Base-by-base conservation (phyloP, 2,113 vertebrate genomes). In the Gallinago paraguaiae region DNA sequence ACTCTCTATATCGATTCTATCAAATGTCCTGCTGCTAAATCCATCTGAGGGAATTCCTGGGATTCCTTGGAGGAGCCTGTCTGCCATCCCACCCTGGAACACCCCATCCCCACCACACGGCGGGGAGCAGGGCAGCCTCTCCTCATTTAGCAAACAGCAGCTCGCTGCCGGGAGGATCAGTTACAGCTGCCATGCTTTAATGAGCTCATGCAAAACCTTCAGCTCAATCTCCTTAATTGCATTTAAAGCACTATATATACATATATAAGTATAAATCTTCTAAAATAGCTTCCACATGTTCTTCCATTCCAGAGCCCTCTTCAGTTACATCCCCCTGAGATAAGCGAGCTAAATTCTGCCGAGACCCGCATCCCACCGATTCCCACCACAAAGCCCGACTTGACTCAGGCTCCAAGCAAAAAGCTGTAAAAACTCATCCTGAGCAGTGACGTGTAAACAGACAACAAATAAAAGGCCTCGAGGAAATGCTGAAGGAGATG, bases 251-350 rank as follows among this genome's bases (percentile, higher is more conserved):
- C 46, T 15, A 14, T 45, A 4, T 20, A 31, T 15, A 14, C 41
- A 4, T 16, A 10, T 33, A 23, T 43, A 3, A 18, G 11, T 33
- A 30, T 24, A 37, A 54, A 28, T 57, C 75, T 80, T 57, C 82
- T 61, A 80, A 79, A 96, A 72, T 35, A 87, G 12, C 57, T 88
- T n/a, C 85, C 82, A 74, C 51, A 1, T 35, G 80, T 83, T 90
- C 65, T 63, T 35, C 69, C 45, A 24, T 65, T 68, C 72, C 88
- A 76, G 60, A 65, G 50, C 4, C 13, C 23, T 17, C 64, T 91
- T 16, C 6, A 63, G 46, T 19, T 90, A 54, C 76, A 74, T 31
- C 80, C n/a, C 1, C 5, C 80, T 17, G 28, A 86, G 77, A 59
- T 18, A 8, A 56, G n/a, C 1, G 2, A 6, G 23, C 14, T 50